Evolutionary conservation across 37 sponge, comb jelly and placozoan genomes (phyloP), one percentile per base, ranked within the genome.

Genomic region (Corticium candelabrum): DNA sequence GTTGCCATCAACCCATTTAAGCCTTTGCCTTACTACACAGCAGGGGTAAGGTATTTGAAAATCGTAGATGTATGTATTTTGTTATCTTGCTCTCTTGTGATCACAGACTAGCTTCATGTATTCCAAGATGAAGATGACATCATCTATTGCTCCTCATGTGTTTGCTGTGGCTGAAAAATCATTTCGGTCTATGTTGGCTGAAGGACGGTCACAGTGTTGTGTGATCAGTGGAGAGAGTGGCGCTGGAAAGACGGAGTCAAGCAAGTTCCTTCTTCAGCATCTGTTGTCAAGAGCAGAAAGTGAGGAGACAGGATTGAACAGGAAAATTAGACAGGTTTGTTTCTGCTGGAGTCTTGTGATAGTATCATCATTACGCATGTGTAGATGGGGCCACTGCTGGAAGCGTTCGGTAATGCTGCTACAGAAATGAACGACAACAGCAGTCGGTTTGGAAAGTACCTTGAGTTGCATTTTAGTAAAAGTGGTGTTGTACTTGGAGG

Each of bases 341-440:
- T 70, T 4, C 29, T 4, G 35, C 31, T 70, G 31, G 21, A 4
- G 33, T 70, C 21, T 4, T 70, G 31, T 7, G 31, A 32, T 4
- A 7, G 73, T 7, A 32, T n/a, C 32, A 50, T 27, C 21, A 11
- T 50, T 27, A 50, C 11, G 21, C 62, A 11, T 21, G 15, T 21
- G 29, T 15, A 70, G 83, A 77, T 50, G 29, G 37, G 40, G 57
- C 83, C 83, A 1, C 68, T 82, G 27, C 69, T 82, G 67, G 83
- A 82, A 82, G 83, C 83, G 32, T 82, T 82, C 37, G 83, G 83
- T 21, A 82, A 82, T 37, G 83, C 83, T 4, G 62, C 37, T 2
- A 82, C 83, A 11, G 83, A 78, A 0, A 82, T 82, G 83, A 82
- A 82, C 35, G 77, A 82, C 67, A 82, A 82, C 37, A 82, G 83